A percentile compares a stretch with the other conserved stretches of the same genome.
Evolutionary conservation across 53 echinoderm and acorn worm genomes (phyloP).

Genomic region (Actinopyga echinites): DNA sequence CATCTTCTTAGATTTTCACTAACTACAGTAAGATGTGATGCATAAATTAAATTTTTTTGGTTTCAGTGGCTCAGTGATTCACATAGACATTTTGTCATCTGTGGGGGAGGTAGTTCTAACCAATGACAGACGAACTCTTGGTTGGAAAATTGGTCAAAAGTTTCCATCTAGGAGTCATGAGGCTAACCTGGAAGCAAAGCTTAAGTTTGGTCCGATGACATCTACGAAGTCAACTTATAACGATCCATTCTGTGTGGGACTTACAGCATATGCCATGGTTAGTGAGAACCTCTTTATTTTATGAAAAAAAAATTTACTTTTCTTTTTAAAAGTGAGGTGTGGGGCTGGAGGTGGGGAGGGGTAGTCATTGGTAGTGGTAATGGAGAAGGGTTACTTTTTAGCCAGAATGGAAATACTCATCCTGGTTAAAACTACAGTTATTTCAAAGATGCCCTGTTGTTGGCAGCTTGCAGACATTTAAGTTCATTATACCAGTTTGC

Average conservation of each 20-base stretch:
- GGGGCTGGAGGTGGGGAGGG: no score
- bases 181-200: conserved; percentile 71
- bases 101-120: conserved; percentile 71
- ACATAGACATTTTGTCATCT: conserved; percentile 65
- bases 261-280: conserved; percentile 88
- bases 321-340: no score
- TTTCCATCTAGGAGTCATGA: conserved; percentile 78
- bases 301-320: no score
- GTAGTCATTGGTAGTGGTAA: no score
- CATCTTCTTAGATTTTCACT: no score
- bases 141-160: conserved; percentile 82
- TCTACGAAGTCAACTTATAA: background rate
- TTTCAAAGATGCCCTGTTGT: no score
- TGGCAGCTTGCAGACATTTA: no score
- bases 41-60: background rate
- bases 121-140: conserved; percentile 69
- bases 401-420: no score
- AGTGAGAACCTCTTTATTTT: background rate
- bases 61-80: conserved; percentile 73
- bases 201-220: conserved; percentile 70
- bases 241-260: conserved; percentile 85
- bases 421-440: no score
- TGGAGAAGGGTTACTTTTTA: no score
- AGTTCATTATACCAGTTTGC: no score
- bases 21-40: no score